Evolutionary conservation across 2,113 vertebrate genomes (phyloP).

Genomic region (Astatotilapia flaviijosephi): DNA sequence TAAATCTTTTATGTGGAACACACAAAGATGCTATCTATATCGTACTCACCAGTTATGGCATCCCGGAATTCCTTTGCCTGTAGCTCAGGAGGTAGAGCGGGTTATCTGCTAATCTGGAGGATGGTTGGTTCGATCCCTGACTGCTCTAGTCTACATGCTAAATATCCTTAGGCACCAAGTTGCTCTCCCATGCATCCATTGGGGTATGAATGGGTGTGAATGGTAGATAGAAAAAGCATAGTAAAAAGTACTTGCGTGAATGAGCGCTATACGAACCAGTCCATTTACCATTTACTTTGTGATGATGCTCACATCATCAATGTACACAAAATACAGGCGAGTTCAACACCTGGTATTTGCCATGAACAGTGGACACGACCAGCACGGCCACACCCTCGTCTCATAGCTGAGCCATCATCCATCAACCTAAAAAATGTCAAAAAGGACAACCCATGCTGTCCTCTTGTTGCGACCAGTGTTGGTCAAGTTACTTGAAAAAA

Average conservation of each 20-base stretch:
- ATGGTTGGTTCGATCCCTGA: background rate
- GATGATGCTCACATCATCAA: conserved; percentile 87
- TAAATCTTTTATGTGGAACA: background rate
- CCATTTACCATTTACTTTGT: background rate
- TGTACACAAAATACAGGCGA: conserved; percentile 88
- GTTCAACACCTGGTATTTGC: conserved; percentile 81
- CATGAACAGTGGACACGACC: conserved; percentile 84
- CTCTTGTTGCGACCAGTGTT: background rate
- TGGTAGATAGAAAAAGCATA: background rate
- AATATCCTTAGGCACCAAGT: background rate
- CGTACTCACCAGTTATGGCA: conserved; percentile 78
- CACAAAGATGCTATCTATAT: background rate
- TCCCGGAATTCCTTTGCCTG: conserved; percentile 66
- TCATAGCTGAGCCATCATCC: conserved; percentile 78
- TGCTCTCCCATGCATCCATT: background rate
- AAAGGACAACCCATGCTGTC: background rate
- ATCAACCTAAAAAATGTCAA: background rate
- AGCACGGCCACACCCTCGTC: conserved; percentile 82
- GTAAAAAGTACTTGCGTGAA: background rate
- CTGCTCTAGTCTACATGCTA: background rate
- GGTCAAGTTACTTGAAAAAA: too few relatives aligned
- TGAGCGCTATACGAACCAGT: background rate
- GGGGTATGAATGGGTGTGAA: background rate
- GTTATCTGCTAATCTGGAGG: background rate
- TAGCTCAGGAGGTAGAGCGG: background rate